Evolutionary conservation across 30 jellyfish, hydroid and myxozoan species (phyloP).

Genomic region (Aurelia sp.): DNA sequence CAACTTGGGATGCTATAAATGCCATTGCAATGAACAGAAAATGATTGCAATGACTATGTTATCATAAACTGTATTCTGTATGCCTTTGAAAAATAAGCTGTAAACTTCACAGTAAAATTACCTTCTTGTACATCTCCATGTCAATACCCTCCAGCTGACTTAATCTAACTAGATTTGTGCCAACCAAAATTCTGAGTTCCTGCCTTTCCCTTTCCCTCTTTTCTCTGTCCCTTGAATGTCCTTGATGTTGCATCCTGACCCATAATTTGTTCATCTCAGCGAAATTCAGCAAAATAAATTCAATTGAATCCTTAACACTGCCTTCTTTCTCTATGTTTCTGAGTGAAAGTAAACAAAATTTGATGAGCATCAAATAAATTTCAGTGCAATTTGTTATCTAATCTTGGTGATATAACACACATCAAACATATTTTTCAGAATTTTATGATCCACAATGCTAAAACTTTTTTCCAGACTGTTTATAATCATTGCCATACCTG

Average conservation of each 20-base stretch:
- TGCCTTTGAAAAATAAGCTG: no score
- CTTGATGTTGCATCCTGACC: constrained; percentile 99
- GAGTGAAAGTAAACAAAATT: background rate
- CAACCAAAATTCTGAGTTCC: constrained; percentile 92
- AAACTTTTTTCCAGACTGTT: no score
- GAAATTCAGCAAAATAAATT: constrained; percentile 89
- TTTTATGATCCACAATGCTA: no score
- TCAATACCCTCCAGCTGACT: constrained; percentile 97
- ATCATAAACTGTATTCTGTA: no score
- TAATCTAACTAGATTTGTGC: constrained; percentile 91
- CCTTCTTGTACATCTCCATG: constrained; percentile 90
- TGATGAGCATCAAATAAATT: no score
- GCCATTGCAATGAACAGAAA: no score
- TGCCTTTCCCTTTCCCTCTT: constrained; percentile 94
- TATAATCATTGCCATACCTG: no score
- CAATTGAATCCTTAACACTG: constrained; percentile 89
- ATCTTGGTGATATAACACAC: no score
- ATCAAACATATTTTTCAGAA: no score
- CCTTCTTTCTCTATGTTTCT: constrained; percentile 78
- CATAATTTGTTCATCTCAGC: constrained; percentile 99
- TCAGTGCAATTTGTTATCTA: no score
- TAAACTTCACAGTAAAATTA: background rate
- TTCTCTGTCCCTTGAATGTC: constrained; percentile 90
- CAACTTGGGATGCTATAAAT: no score
- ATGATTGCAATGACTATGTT: no score